Evolutionary conservation across 2,797 vertebrate genomes (phyloP).

Genomic region (Onychomys leucogaster): DNA sequence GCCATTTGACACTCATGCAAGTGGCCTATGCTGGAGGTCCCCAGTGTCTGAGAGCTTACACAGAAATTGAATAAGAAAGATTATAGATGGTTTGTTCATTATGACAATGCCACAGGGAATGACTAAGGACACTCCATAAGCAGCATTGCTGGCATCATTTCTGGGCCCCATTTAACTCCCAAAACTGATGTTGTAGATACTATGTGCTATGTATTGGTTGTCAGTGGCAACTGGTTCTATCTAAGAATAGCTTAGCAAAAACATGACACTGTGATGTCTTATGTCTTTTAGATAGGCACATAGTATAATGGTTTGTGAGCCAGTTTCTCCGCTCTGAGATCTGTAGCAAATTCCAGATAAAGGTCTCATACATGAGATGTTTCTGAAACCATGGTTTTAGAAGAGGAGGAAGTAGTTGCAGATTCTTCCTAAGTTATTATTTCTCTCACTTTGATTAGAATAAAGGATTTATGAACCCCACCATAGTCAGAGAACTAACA

Average conservation of each 20-base stretch:
- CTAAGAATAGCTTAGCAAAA: neutral
- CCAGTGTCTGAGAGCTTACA: neutral
- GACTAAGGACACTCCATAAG: neutral
- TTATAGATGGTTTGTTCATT: neutral
- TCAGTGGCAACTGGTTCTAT: neutral
- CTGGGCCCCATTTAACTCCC: neutral
- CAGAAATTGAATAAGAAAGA: neutral
- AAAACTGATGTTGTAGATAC: neutral
- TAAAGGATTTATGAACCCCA: slow-evolving; percentile 49
- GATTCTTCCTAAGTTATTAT: neutral
- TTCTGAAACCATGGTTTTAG: neutral
- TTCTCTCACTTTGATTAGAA: slow-evolving; percentile 22
- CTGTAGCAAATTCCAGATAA: slow-evolving; percentile 41
- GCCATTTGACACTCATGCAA: neutral
- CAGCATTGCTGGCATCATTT: neutral
- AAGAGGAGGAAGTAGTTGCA: neutral
- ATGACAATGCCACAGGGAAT: neutral
- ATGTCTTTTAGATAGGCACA: neutral
- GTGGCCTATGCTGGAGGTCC: neutral
- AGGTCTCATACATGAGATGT: neutral
- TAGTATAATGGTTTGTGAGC: neutral
- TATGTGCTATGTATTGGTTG: neutral
- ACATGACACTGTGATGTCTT: neutral
- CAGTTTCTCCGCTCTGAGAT: neutral
- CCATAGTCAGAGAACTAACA: slow-evolving; percentile 15